Percentiles rank a stretch among this genome's conserved stretches.
Conservation (phyloP, 2,113 vertebrate species). For the Sinocyclocheilus anshuiensis region DNA sequence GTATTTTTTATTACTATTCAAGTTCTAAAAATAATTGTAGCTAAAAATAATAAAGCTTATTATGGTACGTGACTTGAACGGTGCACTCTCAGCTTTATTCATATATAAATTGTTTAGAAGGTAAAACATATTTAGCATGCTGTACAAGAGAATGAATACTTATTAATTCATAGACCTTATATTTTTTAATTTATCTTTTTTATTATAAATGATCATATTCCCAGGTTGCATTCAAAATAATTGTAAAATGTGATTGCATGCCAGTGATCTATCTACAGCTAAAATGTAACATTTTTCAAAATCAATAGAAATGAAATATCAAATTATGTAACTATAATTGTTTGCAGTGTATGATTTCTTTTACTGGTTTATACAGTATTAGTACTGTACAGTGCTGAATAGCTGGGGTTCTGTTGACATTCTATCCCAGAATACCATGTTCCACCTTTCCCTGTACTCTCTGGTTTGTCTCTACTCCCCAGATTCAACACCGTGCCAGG, state of each 20-base stretch:
- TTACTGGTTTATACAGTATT: background rate
- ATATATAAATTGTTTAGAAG: background rate
- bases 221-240: background rate
- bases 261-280: background rate
- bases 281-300: background rate
- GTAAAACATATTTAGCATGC: background rate
- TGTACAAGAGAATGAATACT: background rate
- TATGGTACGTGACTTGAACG: background rate
- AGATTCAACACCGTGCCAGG: conserved; percentile 63
- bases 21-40: background rate
- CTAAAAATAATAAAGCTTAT: no score
- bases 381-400: background rate
- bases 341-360: background rate
- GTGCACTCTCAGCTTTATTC: background rate
- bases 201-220: background rate
- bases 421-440: conserved; percentile 7
- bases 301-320: background rate
- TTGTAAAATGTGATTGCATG: background rate
- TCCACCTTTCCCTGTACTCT: conserved; percentile 53
- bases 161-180: background rate
- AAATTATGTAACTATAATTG: background rate
- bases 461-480: conserved; percentile 53
- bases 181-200: background rate
- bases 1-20: background rate
- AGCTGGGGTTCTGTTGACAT: background rate